A percentile compares a stretch with the other conserved stretches of the same genome.
phyloP scores from a whole-genome alignment of 2,888 invertebrate genomes.

The Melieria omissa region DNA sequence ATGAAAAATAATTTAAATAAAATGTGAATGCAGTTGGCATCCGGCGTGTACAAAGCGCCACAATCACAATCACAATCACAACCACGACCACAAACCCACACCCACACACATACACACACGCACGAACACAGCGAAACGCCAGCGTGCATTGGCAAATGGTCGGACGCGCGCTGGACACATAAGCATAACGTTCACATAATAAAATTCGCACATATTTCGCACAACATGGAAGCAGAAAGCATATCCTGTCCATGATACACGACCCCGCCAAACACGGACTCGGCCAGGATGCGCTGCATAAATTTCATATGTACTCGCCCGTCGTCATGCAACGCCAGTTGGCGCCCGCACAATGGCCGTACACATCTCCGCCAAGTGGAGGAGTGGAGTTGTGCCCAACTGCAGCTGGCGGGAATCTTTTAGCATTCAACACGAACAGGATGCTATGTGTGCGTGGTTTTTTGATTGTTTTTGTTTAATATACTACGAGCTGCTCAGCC shows the following conservation, averaged over 20 bases:
- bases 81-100: constrained; percentile 29
- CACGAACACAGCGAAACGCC: constrained; percentile 15
- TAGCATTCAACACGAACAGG: constrained; percentile 54
- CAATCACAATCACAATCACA: constrained; percentile 5
- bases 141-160: constrained; percentile 40
- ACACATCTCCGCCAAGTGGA: neutral
- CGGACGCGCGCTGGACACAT: constrained; percentile 54
- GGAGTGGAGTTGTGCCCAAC: constrained; percentile 1
- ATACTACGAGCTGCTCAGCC: neutral
- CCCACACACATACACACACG: constrained; percentile 23
- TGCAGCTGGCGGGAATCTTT: constrained; percentile 45
- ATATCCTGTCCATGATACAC: constrained; percentile 52
- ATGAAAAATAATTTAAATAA: constrained; percentile 52
- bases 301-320: constrained; percentile 42
- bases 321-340: constrained; percentile 6
- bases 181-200: constrained; percentile 63
- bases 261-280: constrained; percentile 8
- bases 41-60: neutral
- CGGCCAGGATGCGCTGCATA: constrained; percentile 53
- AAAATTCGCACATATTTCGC: constrained; percentile 63
- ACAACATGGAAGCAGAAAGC: constrained; percentile 54
- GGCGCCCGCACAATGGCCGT: constrained; percentile 8
- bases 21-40: constrained; percentile 41
- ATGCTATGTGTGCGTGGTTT: constrained; percentile 45
- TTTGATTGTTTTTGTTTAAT: constrained; percentile 39